Conservation (phyloP, 2,797 vertebrate species). For the Valencia hispanica region DNA sequence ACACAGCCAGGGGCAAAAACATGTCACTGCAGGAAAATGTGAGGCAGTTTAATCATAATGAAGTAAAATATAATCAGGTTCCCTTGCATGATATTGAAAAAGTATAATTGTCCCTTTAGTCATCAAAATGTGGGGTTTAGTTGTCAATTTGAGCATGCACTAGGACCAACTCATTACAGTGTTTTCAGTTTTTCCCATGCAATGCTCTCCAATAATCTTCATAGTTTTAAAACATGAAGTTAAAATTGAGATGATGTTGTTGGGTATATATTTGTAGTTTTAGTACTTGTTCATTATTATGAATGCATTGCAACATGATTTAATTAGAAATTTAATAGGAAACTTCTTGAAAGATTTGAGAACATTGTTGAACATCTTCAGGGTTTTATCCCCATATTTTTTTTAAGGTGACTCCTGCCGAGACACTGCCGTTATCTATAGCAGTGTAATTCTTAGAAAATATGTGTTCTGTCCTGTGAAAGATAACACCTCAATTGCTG, state of each 20-base stretch:
- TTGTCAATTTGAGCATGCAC: neutral
- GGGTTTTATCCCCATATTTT: neutral
- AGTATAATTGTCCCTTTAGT: conserved; percentile 13
- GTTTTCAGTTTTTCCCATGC: neutral
- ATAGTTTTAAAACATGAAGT: neutral
- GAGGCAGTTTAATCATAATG: conserved; percentile 18
- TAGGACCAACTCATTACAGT: neutral
- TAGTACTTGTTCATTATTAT: neutral
- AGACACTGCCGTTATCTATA: neutral
- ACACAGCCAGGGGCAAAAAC: conserved; percentile 33
- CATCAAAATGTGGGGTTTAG: conserved; percentile 9
- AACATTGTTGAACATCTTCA: neutral
- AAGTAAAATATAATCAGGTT: conserved; percentile 21
- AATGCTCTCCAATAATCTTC: neutral
- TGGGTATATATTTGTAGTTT: neutral
- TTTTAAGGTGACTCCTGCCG: neutral
- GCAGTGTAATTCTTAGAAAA: neutral
- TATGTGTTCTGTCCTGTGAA: conserved; percentile 37
- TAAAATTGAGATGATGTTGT: neutral
- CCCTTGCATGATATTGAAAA: conserved; percentile 8
- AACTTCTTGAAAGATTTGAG: neutral
- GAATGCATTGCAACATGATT: neutral
- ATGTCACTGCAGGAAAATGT: conserved; percentile 24
- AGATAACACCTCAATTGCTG: conserved; percentile 36
- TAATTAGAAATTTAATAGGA: neutral